A percentile compares a stretch with the other conserved stretches of the same genome.
Evolutionary conservation across 2,113 vertebrate species (phyloP).

Genomic region (Puntigrus tetrazona): DNA sequence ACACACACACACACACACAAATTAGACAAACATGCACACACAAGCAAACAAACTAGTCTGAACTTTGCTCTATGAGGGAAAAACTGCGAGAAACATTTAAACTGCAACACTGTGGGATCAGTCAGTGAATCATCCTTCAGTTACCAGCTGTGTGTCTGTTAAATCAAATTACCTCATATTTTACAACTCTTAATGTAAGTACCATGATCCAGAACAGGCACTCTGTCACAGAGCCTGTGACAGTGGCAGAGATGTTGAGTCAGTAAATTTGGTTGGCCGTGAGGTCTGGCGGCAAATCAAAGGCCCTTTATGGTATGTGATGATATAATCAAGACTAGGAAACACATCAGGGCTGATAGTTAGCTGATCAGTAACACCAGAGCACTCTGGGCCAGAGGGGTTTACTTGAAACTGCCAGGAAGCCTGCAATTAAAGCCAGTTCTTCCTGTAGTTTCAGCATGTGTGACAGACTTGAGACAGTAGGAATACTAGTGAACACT

Average conservation of each 20-base stretch:
- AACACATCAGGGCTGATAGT: conserved; percentile 24
- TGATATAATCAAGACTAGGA: conserved; percentile 17
- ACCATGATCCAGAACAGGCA: conserved; percentile 14
- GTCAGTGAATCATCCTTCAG: neutral
- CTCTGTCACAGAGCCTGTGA: neutral
- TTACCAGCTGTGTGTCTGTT: neutral
- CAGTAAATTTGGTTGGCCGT: conserved; percentile 16
- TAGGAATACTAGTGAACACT: conserved; percentile 1
- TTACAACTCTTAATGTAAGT: neutral
- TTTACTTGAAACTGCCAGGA: conserved; percentile 2
- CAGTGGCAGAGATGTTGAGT: neutral
- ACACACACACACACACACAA: neutral
- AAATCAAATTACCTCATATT: neutral
- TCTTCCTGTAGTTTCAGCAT: neutral
- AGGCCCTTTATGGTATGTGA: conserved; percentile 12
- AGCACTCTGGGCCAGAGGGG: neutral
- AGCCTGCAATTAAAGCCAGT: neutral
- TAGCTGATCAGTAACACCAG: conserved; percentile 12
- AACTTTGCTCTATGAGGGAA: neutral
- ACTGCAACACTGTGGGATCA: neutral
- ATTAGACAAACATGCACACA: neutral
- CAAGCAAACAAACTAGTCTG: neutral
- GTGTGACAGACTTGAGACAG: neutral
- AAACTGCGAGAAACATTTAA: neutral
- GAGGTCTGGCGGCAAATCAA: conserved; percentile 31